Evolutionary conservation across 2,797 vertebrate genomes (phyloP), one percentile per base, ranked within the genome.

Genomic region (Diplodus puntazzo): DNA sequence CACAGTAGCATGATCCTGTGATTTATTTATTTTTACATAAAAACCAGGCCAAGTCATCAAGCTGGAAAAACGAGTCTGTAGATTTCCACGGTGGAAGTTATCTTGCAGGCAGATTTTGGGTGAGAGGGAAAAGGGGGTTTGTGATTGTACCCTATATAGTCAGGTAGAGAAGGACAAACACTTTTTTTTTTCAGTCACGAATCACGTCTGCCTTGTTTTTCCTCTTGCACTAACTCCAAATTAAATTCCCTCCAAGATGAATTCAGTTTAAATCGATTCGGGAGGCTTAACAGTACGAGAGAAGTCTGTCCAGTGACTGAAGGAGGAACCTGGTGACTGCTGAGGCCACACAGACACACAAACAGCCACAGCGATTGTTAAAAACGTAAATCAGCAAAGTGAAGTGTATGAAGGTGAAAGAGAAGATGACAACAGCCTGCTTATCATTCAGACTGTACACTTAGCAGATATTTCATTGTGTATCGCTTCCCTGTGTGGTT

Each of bases 401-500:
- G 18, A n/a, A 58, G 50, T 52, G 60, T 30, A 55, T 23, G 45
- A 39, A 21, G 20, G 46, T 76, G 55, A 69, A 76, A 77, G 20
- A 2, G 48, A 72, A 42, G 27, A 69, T 63, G 53, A 57, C 10
- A 52, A 30, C 49, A 77, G 70, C 27, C 59, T 95, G 92, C 91
- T 86, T 20, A 0, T 65, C 59, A 57, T 20, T 65, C 59, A 59
- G 70, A 81, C 80, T 82, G 61, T 60, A 74, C 63, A 67, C 62
- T 6, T 45, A 43, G 58, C 12, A 14, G 39, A 58, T 18, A 67
- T 57, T 73, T 83, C 66, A 16, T 7, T 66, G 54, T 58, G 71
- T 10, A 21, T 23, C 25, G 5, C 46, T 64, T 57, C 63, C 52
- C 52, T 9, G 59, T 46, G 34, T 16, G 52, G 83, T 96, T 95